Base-by-base conservation (phyloP, 2,888 invertebrate genomes). In the Tribolium freemani region DNA sequence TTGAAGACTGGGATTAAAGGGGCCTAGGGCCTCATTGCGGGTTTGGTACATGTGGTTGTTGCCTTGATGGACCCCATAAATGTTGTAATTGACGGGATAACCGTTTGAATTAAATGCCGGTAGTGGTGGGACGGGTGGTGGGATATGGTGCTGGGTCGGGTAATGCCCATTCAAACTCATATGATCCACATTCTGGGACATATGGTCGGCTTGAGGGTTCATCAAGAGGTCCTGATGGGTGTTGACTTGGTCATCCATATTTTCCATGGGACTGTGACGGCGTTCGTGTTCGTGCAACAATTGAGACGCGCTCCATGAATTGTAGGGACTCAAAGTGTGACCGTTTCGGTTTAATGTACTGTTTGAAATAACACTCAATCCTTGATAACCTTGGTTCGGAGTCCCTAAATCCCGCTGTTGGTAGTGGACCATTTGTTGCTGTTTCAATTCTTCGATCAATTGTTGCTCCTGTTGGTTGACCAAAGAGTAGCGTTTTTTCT, bases 221-320 rank as follows among this genome's bases (percentile, higher is more conserved):
- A 83, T 85, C 66, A 82, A 70, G 54, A 81, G 57, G 5, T 85
- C 84, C 72, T 84, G 82, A 69, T 84, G 82, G 51, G 83, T 79
- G 54, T 82, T 75, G 71, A 83, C 73, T 58, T 83, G 83, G 20
- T 84, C 82, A 51, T 85, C 84, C 9, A 82, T 80, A 26, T 77
- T 78, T n/a, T 82, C 84, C 78, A 87, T 82, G 0, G 90, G 89
- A 77, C 89, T 89, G 73, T 88, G 88, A 20, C 90, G 83, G 56
- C 89, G 83, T 79, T 90, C 90, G 78, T 90, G 90, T 78, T 90
- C 90, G 75, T 89, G 88, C 0, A 91, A 82, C 8, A 91, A 83
- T 77, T 91, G 90, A 2, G 89, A 89, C 1, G 90, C 90, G 21
- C 89, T 89, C 90, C 91, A 90, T 0, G 89, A 89, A 77, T 89